A percentile compares a stretch with the other conserved stretches of the same genome.
Conservation (phyloP, 2,113 vertebrate genomes). For the Corythaixoides concolor region DNA sequence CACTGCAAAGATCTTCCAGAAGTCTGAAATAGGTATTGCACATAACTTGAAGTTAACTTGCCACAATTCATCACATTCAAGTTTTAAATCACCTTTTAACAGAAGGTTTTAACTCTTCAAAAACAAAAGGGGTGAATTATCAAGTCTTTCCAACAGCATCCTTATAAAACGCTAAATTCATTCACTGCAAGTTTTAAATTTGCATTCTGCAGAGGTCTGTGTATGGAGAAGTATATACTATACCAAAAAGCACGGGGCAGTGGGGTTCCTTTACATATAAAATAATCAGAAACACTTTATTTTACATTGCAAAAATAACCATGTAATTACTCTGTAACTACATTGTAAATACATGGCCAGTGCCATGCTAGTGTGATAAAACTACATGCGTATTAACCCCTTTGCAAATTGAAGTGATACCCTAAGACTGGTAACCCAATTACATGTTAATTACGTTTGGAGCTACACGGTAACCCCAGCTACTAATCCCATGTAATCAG, state of each 20-base stretch:
- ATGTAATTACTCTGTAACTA: conserved; percentile 83
- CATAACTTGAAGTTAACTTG: conserved; percentile 99
- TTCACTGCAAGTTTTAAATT: conserved; percentile 91
- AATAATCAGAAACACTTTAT: conserved; percentile 87
- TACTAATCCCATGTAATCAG: conserved; percentile 70
- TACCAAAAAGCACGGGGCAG: conserved; percentile 85
- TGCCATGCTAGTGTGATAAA: conserved; percentile 74
- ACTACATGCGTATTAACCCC: conserved; percentile 68
- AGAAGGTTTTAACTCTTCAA: conserved; percentile 91
- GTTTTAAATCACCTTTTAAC: conserved; percentile 98
- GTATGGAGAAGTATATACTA: conserved; percentile 95
- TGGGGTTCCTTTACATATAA: conserved; percentile 89
- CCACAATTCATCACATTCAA: conserved; percentile 99
- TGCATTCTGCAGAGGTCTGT: conserved; percentile 97
- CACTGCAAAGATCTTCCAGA: conserved; percentile 97
- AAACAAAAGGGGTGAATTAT: conserved; percentile 95
- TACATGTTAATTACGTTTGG: conserved; percentile 71
- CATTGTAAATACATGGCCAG: conserved; percentile 76
- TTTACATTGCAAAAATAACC: conserved; percentile 87
- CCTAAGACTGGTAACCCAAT: conserved; percentile 69
- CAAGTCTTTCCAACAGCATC: conserved; percentile 98
- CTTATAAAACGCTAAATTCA: conserved; percentile 88
- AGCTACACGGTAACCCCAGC: conserved; percentile 78
- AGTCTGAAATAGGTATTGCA: conserved; percentile 99
- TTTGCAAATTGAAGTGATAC: conserved; percentile 71